Percentiles rank a stretch among this genome's conserved stretches.
These are phyloP conservation scores for Leptoteleia sp. DNA, from an alignment of 1,140 invertebrate genomes.

Conservation along the genomic window DNA sequence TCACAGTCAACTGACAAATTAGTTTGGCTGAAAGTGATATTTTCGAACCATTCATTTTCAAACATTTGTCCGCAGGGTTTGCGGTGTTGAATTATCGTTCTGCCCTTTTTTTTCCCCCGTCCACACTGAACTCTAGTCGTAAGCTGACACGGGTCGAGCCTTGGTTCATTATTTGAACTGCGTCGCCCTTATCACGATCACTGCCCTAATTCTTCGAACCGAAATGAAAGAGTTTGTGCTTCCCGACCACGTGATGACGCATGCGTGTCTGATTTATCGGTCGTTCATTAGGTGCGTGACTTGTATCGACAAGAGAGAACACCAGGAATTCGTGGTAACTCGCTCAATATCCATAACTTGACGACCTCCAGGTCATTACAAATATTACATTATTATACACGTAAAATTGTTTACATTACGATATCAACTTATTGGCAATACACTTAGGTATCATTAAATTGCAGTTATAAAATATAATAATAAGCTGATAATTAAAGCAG, in stretches of 20 bases:
- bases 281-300: constrained; percentile 59
- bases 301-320: constrained; percentile 55
- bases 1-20: constrained; percentile 43
- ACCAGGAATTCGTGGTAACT: constrained; percentile 40
- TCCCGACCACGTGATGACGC: constrained; percentile 43
- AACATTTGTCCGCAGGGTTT: constrained; percentile 27
- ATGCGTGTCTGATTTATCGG: constrained; percentile 44
- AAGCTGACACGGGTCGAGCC: constrained; percentile 68
- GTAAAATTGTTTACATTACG: too few species aligned
- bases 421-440: too few species aligned
- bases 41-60: constrained; percentile 21
- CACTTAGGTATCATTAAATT: too few species aligned
- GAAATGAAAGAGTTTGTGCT: constrained; percentile 67
- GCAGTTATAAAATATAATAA: too few species aligned
- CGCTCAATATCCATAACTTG: constrained; percentile 45
- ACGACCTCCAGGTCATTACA: constrained; percentile 40
- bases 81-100: constrained; percentile 60
- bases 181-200: constrained; percentile 72
- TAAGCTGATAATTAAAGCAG: too few species aligned
- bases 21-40: constrained; percentile 18
- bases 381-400: too few species aligned
- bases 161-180: constrained; percentile 56
- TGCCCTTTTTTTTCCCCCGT: constrained; percentile 6
- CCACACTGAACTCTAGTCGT: constrained; percentile 40
- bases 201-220: constrained; percentile 71